These are phyloP conservation scores for Aphelinus certus DNA, from an alignment of 1,140 invertebrate species.

Conservation along the genomic window DNA sequence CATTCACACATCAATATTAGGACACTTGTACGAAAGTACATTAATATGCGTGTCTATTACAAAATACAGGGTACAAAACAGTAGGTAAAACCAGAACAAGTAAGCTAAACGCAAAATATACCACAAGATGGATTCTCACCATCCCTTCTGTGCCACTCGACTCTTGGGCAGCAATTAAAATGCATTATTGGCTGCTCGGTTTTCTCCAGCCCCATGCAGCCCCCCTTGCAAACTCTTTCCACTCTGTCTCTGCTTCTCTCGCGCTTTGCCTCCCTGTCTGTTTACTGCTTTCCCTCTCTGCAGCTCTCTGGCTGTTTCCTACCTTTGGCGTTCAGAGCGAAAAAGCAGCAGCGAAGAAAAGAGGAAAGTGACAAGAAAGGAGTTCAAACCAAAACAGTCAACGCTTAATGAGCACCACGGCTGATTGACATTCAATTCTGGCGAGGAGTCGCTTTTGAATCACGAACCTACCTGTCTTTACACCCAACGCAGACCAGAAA, in stretches of 20 bases:
- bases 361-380: background rate
- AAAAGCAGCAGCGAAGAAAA: background rate
- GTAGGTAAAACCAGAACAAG: background rate
- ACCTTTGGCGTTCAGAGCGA: background rate
- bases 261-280: background rate
- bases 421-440: slow-evolving; percentile 62
- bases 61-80: no score
- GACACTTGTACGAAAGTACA: no score
- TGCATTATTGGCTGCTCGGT: slow-evolving; percentile 11
- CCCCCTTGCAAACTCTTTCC: background rate
- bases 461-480: slow-evolving; percentile 8
- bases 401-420: slow-evolving; percentile 54
- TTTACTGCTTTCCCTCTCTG: background rate
- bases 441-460: slow-evolving; percentile 56
- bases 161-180: slow-evolving; percentile 31
- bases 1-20: no score
- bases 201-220: background rate
- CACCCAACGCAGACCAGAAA: no score
- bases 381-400: no score
- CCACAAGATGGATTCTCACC: background rate
- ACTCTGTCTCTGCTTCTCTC: background rate
- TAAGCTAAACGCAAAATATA: slow-evolving; percentile 5
- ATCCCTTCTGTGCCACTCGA: background rate
- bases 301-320: background rate
- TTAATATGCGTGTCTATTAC: no score